Evolutionary conservation across 2,888 invertebrate genomes (phyloP), one percentile per base, ranked within the genome.

Genomic region (Ochlodes sylvanus): DNA sequence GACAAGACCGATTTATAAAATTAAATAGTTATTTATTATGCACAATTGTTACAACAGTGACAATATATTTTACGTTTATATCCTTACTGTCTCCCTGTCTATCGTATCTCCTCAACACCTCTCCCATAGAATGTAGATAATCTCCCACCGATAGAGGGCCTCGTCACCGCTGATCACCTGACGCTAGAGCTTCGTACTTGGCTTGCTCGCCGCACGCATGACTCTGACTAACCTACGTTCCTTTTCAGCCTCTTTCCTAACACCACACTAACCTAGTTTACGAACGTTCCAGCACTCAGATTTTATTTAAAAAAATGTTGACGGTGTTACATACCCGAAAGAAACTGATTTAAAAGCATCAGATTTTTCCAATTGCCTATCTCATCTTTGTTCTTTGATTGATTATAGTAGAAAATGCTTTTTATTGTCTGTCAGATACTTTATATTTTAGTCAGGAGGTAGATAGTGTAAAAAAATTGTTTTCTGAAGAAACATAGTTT

Each of bases 191-290:
- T 90, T 90, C 76, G 84, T 86, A 86, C 85, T 88, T 80, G 75
- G 92, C 90, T 90, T 87, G 87, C 83, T 88, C 81, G 88, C 81
- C 76, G 91, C 91, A 91, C 89, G 92, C 91, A 90, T 92, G 91
- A 86, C 81, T 90, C 84, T 85, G 73, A 92, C 88, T 92, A 93
- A 92, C 89, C 85, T 89, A 89, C 88, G 83, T 85, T 90, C 86
- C 87, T 87, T 92, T 93, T 92, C 92, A 93, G 92, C 92, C 88
- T 90, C 86, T 85, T 83, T 85, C 83, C 85, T 90, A 91, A 92
- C 88, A 88, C 84, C 75, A 86, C 85, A 90, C 86, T 86, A 88
- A 85, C 79, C 79, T 76, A 78, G 76, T 69, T 75, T 76, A 72
- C 61, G 69, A 76, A 77, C 56, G 72, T 74, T 74, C 74, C 73